A percentile compares a stretch with the other conserved stretches of the same genome.
Evolutionary conservation across 2,113 vertebrate genomes (phyloP).

Genomic region (Platichthys stellatus): DNA sequence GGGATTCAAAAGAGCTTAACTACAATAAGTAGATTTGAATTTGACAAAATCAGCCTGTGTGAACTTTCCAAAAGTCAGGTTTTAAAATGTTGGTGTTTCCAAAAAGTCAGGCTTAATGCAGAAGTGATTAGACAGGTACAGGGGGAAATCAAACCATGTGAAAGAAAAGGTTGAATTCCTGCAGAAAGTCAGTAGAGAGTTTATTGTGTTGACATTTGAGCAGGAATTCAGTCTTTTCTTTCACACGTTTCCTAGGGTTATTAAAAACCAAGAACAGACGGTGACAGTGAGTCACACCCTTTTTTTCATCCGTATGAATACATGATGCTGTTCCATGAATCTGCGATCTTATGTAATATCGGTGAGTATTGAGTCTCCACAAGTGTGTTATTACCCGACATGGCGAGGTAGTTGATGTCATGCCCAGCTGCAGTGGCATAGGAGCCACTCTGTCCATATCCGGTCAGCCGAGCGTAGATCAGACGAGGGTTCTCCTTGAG

Average conservation of each 20-base stretch:
- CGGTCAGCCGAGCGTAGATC: conserved; percentile 93
- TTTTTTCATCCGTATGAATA: no score
- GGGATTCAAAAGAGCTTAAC: neutral
- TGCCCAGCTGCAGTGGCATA: conserved; percentile 87
- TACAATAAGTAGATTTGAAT: no score
- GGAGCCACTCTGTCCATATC: conserved; percentile 90
- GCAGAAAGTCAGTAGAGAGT: neutral
- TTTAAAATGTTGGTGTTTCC: neutral
- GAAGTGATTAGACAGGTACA: neutral
- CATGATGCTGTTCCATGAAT: no score
- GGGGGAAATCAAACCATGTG: neutral
- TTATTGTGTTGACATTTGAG: neutral
- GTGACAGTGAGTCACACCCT: neutral
- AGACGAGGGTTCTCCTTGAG: conserved; percentile 88
- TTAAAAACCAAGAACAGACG: neutral
- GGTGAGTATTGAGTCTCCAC: neutral
- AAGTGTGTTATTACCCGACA: conserved; percentile 85
- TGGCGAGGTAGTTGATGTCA: conserved; percentile 94
- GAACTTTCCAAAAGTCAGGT: no score
- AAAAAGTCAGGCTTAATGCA: neutral
- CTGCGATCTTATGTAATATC: neutral
- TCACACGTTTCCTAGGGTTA: neutral
- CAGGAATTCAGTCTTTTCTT: neutral
- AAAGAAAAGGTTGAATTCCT: neutral
- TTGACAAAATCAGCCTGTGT: no score